Base-by-base conservation (phyloP, 1,140 invertebrate genomes). In the Phymastichus coffea region DNA sequence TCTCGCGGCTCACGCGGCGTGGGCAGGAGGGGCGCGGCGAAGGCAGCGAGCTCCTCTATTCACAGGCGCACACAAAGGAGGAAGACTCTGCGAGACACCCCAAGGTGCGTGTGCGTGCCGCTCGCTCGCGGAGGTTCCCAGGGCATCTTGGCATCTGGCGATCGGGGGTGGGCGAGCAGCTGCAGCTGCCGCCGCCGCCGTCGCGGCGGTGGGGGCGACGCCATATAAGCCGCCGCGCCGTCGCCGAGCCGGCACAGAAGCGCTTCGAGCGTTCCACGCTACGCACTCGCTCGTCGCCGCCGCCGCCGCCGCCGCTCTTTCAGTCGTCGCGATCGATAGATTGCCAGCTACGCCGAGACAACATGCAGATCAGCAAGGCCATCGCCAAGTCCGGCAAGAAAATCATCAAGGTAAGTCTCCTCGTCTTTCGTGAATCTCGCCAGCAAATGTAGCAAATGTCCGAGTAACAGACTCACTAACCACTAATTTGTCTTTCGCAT, bases 361-460 rank as follows among this genome's bases (percentile, higher is more conserved):
- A 1, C n/a, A n/a, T 1, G 38, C 8, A 53, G 6, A 51, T 78
- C 65, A 74, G 66, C 35, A 76, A 78, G 57, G 72, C 71, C 14
- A 63, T 80, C 23, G 71, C 64, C 59, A 78, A 75, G 30, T 78
- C 77, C 14, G 77, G 77, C 23, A 71, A 72, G 26, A 74, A 71
- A 37, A 71, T 79, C 35, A 56, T 79, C 20, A 73, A 73, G 75
- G 77, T 79, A 67, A 67, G 71, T 49, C 43, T 28, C 49, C 6
- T 33, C n/a, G n/a, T n/a, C n/a, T n/a, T n/a, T n/a, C n/a, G n/a
- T n/a, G n/a, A n/a, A n/a, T n/a, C n/a, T n/a, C n/a, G n/a, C n/a
- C n/a, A n/a, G n/a, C n/a, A n/a, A n/a, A n/a, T n/a, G n/a, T n/a
- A n/a, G n/a, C n/a, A n/a, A n/a, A n/a, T n/a, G n/a, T n/a, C n/a